Evolutionary conservation across 2,888 invertebrate species (phyloP), one percentile per base, ranked within the genome.

Genomic region (Philopedon plagiatum): DNA sequence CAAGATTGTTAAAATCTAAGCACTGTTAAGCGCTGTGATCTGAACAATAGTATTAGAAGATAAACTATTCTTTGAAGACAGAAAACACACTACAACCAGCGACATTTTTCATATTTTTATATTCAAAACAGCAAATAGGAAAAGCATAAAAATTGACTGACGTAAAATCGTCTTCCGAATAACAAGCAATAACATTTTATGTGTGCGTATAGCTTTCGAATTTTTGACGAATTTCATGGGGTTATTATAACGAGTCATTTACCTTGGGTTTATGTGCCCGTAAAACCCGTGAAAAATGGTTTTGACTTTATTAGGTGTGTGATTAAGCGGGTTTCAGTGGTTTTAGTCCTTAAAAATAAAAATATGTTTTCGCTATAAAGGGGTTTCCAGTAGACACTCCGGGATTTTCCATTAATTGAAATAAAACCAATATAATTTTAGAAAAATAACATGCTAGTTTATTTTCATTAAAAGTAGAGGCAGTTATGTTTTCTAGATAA

Each of bases 111-210:
- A 19, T 19, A 54, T 54, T 32, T n/a, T n/a, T 29, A 29, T 29
- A 54, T 54, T 54, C 32, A 29, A 15, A 54, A 13, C 23, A 29
- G 29, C 51, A 54, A 29, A 29, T 54, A 7, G n/a, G 8, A 29
- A 29, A 5, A 1, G 26, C 5, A 51, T 26, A 51, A 26, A 29
- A 54, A 15, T n/a, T 29, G 51, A 29, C 29, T 54, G 15, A 54
- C 8, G 29, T 54, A 54, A 54, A 54, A 29, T 54, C 7, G 51
- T 15, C 51, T 29, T 32, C 1, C 51, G n/a, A 29, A 54, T 54
- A 54, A 54, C 51, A 46, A 29, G 7, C 29, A 18, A 54, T 54
- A 54, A 54, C 29, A 15, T 54, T 54, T 54, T 54, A 29, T 54
- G 18, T 54, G 39, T 15, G 26, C 3, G 44, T 46, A 26, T 51